Base-by-base conservation (phyloP, 2,797 vertebrate species). In the Naso thynnoides region DNA sequence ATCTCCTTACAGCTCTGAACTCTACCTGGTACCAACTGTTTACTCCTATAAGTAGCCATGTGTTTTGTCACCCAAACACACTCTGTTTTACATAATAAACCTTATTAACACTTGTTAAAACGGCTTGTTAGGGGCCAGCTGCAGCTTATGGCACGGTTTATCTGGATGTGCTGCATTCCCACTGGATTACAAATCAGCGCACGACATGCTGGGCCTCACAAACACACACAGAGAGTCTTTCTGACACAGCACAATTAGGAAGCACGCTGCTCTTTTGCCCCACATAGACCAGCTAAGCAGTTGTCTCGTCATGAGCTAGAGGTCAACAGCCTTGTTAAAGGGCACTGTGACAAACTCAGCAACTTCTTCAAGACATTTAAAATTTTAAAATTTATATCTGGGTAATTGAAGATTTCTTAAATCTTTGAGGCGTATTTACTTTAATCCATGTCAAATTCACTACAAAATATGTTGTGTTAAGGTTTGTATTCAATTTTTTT, bases 1-100 rank as follows among this genome's bases (percentile, higher is more conserved):
- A 90, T 89, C 82, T 62, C 48, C 78, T 88, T 85, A 91, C 29
- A 52, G 72, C 29, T 65, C 69, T 39, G 61, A 70, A 71, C 49
- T 19, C 57, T 3, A 29, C 44, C 57, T 64, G 73, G 79, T 81
- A 87, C 83, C 27, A 53, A 49, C n/a, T 26, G 11, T 73, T 82
- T 63, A 71, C 81, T 69, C 53, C 60, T 38, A 52, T 57, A 80
- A 86, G 68, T 61, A 73, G 18, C 50, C 41, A 57, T 68, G 65
- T 86, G 76, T 82, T 81, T 42, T 55, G 58, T 59, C 36, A 42
- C 62, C 53, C 56, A 83, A 79, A 71, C 80, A 53, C 49, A 19
- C 42, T 29, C 38, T 24, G 60, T 70, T 71, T 68, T 64, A 14
- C 67, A 50, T 76, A 86, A 88, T 87, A 73, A 55, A 19, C 24